A percentile compares a stretch with the other conserved stretches of the same genome.
Evolutionary conservation across 2,888 invertebrate genomes (phyloP).

Genomic region (Drosophila niveifrons): DNA sequence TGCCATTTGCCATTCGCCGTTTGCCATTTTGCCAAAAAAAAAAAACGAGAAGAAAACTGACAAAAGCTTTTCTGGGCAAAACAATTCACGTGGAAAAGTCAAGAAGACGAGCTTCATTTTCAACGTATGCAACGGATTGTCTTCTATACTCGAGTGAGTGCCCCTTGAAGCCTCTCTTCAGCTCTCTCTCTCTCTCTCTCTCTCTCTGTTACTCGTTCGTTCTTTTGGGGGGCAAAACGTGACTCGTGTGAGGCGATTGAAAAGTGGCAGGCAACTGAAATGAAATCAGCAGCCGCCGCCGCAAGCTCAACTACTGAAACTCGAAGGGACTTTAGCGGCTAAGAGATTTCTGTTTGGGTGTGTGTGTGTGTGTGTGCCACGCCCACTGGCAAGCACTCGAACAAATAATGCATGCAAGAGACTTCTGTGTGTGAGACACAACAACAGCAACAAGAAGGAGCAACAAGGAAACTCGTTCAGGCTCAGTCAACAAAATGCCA

Average conservation of each 20-base stretch:
- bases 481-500: constrained; percentile 79
- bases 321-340: constrained; percentile 4
- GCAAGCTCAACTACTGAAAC: constrained; percentile 16
- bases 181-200: background rate
- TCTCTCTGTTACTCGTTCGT: background rate
- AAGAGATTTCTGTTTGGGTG: background rate
- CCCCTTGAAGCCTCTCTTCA: background rate
- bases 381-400: constrained; percentile 48
- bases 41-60: constrained; percentile 7
- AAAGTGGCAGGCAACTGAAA: constrained; percentile 54
- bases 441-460: background rate
- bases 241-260: constrained; percentile 53
- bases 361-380: constrained; percentile 1
- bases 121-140: constrained; percentile 65
- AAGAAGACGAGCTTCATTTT: constrained; percentile 67
- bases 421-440: background rate
- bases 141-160: constrained; percentile 15
- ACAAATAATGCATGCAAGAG: constrained; percentile 73
- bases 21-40: constrained; percentile 34
- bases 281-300: constrained; percentile 49
- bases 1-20: constrained; percentile 18
- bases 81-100: constrained; percentile 70
- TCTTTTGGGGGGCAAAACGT: constrained; percentile 33
- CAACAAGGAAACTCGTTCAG: constrained; percentile 74
- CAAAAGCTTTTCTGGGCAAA: constrained; percentile 38